Conservation (phyloP, 2,113 vertebrate genomes). For the Oceanites oceanicus region DNA sequence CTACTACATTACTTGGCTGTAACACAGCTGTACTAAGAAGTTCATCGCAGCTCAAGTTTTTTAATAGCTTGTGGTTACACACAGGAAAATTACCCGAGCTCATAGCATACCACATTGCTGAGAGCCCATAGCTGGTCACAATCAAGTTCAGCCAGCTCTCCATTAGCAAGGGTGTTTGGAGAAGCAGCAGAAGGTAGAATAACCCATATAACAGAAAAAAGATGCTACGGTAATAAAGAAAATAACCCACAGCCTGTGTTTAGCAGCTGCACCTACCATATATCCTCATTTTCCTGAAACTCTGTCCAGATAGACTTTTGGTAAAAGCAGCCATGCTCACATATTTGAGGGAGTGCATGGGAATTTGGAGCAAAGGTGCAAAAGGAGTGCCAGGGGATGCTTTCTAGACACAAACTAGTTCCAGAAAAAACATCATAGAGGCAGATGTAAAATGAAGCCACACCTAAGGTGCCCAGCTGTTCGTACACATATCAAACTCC, state of each 20-base stretch:
- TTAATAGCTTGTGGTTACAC: background rate
- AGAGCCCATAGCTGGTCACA: background rate
- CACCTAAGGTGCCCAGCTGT: background rate
- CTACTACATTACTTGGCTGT: background rate
- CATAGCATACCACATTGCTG: background rate
- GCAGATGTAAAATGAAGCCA: background rate
- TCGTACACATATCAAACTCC: background rate
- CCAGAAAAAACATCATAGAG: background rate
- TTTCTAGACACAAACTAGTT: background rate
- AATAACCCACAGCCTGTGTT: background rate
- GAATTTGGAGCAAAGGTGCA: background rate
- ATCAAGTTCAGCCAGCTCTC: background rate
- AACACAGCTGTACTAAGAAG: background rate
- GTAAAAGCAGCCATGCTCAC: background rate
- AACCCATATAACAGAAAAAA: background rate
- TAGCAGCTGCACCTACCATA: background rate
- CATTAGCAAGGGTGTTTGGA: background rate
- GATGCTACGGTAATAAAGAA: background rate
- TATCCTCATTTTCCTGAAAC: background rate
- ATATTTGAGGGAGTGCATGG: background rate
- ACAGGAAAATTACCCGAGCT: background rate
- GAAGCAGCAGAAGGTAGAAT: background rate
- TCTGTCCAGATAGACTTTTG: background rate
- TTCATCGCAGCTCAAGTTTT: background rate
- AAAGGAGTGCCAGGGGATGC: background rate